Base-by-base conservation (phyloP, 2,888 invertebrate species). In the Drosophila robusta region DNA sequence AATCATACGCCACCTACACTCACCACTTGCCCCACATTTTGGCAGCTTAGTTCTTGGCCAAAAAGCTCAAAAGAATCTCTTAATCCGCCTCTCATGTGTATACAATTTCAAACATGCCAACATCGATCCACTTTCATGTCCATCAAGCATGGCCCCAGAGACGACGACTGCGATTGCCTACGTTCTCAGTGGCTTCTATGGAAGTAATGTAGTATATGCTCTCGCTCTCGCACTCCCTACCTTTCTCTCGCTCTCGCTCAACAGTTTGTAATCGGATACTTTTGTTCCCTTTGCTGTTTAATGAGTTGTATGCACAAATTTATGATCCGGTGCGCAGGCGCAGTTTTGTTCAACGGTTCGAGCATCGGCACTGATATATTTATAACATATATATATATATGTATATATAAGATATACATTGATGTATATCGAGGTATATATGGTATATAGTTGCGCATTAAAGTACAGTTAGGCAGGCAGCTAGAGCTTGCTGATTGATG, bases 291-390 rank as follows among this genome's bases (percentile, higher is more conserved):
- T 82, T 71, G 70, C 71, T 90, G 89, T 71, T 81, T 89, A 89
- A 89, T 89, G 89, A 89, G 88, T 87, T 89, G 86, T 76, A 85
- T 90, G 89, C 90, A 89, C 89, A 81, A 90, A 87, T 90, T 89
- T 87, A 89, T 90, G 87, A 84, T 87, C 84, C 81, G 89, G 81
- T 90, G 78, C 78, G 77, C 87, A 87, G 84, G 79, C 87, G 80
- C 85, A 89, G 87, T 83, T 89, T 87, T 87, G 85, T 87, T 89
- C 78, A 89, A 79, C 78, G 70, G 63, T 41, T 68, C 34, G 36
- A 63, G 63, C 70, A 57, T 70, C 56, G 46, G 51, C 45, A 72
- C 34, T 42, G 63, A 69, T 63, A 65, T 50, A 58, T 50, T 26
- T 44, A 47, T 32, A 26, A 18, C 32, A 29, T 18, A n/a, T 52